Evolutionary conservation across 2,888 invertebrate genomes (phyloP).

Genomic region (Mylabris sibirica): DNA sequence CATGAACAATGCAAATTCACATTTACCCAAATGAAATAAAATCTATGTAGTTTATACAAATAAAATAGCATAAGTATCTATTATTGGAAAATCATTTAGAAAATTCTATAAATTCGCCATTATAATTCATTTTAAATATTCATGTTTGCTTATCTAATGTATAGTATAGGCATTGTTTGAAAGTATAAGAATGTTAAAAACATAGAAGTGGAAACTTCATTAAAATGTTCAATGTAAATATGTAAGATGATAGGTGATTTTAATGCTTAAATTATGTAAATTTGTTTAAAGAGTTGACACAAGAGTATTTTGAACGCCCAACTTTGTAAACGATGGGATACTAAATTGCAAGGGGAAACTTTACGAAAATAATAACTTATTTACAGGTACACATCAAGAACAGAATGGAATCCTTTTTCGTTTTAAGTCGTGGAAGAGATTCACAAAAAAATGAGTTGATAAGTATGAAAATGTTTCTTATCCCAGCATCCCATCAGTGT

Average conservation of each 20-base stretch:
- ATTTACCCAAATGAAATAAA: no score
- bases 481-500: no score
- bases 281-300: not conserved
- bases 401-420: no score
- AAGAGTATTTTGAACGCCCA: not conserved
- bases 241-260: not conserved
- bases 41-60: no score
- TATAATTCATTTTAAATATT: not conserved
- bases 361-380: not conserved
- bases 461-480: no score
- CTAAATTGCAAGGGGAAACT: not conserved
- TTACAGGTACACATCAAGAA: not conserved
- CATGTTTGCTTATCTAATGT: not conserved
- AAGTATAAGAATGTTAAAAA: not conserved
- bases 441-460: no score
- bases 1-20: no score
- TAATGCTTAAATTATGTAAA: conserved; percentile 3
- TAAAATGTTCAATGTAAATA: not conserved
- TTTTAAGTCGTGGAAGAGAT: no score
- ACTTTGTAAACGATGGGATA: not conserved
- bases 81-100: not conserved
- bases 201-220: not conserved
- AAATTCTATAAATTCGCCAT: not conserved
- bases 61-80: no score
- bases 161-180: not conserved